Evolutionary conservation across 2,113 vertebrate genomes (phyloP), one percentile per base, ranked within the genome.

Genomic region (Pseudopodoces humilis): DNA sequence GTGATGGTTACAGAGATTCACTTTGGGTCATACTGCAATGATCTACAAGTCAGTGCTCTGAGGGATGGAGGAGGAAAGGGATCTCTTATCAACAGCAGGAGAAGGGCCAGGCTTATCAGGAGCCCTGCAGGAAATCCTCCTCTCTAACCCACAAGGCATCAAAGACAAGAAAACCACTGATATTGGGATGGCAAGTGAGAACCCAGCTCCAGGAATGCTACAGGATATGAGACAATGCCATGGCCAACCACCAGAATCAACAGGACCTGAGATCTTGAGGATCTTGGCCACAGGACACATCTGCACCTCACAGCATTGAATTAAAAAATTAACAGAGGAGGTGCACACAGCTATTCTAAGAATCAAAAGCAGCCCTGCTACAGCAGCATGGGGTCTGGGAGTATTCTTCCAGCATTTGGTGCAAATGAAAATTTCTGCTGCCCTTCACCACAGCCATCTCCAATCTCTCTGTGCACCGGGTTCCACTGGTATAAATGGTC

Each of bases 61-160:
- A 49, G 81, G 39, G 52, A 75, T 60, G 44, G n/a, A 85, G 44
- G 27, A 75, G 74, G 44, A 65, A 81, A 81, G 84, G 31, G 10
- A 90, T 37, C 20, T 81, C 43, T 58, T 20, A 65, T 47, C 53
- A 30, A 20, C n/a, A 52, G 15, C 74, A 59, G 44, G 39, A 28
- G 21, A 44, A 53, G 53, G 72, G 27, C 37, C 21, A 46, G 39
- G 28, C 31, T 79, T 80, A 86, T 20, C 55, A 49, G 41, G 25
- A 92, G 31, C 55, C 67, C 75, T 53, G 53, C 65, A 85, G 62
- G 58, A 90, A 89, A 91, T 41, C 43, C 31, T 85, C 44, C 62
- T 46, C 50, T 56, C 15, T 41, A 92, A 83, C 24, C 53, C 68
- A 69, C 41, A 46, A 72, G 53, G 72, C 49, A 58, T 46, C 77